Evolutionary conservation across 1,140 invertebrate genomes (phyloP).

Genomic region (Chelonus insularis): DNA sequence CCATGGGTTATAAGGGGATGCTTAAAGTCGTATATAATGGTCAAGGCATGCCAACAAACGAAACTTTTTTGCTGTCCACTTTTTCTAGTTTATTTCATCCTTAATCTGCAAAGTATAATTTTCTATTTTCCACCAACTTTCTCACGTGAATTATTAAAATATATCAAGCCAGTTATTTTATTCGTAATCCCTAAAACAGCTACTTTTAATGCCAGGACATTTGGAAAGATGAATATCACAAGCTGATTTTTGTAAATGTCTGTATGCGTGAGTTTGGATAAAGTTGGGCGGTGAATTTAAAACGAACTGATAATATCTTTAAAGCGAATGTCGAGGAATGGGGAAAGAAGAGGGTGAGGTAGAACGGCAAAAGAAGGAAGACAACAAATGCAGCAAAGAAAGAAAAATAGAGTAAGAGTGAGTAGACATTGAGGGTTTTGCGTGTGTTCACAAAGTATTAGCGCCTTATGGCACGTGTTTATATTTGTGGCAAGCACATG

Average conservation of each 20-base stretch:
- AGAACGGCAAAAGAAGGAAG: neutral
- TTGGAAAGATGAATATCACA: too few relatives aligned
- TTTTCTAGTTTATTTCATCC: neutral
- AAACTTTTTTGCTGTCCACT: constrained; percentile 16
- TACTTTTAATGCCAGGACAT: too few relatives aligned
- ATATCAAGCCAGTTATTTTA: too few relatives aligned
- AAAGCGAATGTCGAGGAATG: neutral
- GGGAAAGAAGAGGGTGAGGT: neutral
- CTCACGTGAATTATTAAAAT: too few relatives aligned
- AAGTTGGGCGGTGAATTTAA: constrained; percentile 10
- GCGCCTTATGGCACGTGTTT: constrained; percentile 25
- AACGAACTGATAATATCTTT: constrained; percentile 4
- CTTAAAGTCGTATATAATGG: constrained; percentile 41
- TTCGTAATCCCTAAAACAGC: too few relatives aligned
- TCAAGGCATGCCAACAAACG: constrained; percentile 36
- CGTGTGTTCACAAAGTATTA: constrained; percentile 19
- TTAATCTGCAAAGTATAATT: too few relatives aligned
- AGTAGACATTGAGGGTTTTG: too few relatives aligned
- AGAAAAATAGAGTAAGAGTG: too few relatives aligned
- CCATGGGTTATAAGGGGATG: constrained; percentile 47
- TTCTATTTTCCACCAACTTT: too few relatives aligned
- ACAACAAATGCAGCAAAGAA: too few relatives aligned
- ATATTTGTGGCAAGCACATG: constrained; percentile 22
- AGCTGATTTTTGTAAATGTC: too few relatives aligned
- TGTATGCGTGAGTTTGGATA: too few relatives aligned